Percentiles rank a stretch among this genome's conserved stretches.
Evolutionary conservation across 2,888 invertebrate genomes (phyloP).

Genomic region (Heliconius ethilla): DNA sequence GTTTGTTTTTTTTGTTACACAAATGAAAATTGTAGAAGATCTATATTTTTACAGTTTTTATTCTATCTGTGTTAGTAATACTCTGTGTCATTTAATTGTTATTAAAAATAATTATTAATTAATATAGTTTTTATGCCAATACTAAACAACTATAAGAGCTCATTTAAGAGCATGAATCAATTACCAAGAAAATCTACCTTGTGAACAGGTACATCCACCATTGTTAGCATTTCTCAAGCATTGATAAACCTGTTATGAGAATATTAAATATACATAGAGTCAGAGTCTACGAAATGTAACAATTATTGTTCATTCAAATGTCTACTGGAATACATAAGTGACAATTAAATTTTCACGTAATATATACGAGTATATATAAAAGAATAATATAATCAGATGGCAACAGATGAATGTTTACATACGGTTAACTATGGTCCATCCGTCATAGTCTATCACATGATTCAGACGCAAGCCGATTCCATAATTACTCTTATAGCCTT

Average conservation of each 20-base stretch:
- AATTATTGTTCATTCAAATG: neutral
- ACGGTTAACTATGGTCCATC: constrained; percentile 22
- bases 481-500: constrained; percentile 49
- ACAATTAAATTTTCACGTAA: neutral
- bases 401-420: constrained; percentile 28
- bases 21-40: neutral
- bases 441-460: constrained; percentile 63
- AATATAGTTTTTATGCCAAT: neutral
- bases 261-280: constrained; percentile 15
- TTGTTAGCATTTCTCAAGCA: constrained; percentile 26
- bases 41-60: neutral
- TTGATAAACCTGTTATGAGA: constrained; percentile 23
- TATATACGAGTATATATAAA: neutral
- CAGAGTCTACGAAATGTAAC: neutral
- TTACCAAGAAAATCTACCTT: constrained; percentile 24
- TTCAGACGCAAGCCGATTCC: constrained; percentile 52
- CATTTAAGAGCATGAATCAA: constrained; percentile 2
- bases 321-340: neutral
- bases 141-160: neutral
- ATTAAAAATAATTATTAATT: neutral
- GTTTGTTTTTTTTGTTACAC: neutral
- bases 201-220: constrained; percentile 26
- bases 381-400: constrained; percentile 12
- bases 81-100: neutral
- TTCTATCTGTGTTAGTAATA: neutral